Evolutionary conservation across 1,140 invertebrate genomes (phyloP).

Genomic region (Whitmania pigra): DNA sequence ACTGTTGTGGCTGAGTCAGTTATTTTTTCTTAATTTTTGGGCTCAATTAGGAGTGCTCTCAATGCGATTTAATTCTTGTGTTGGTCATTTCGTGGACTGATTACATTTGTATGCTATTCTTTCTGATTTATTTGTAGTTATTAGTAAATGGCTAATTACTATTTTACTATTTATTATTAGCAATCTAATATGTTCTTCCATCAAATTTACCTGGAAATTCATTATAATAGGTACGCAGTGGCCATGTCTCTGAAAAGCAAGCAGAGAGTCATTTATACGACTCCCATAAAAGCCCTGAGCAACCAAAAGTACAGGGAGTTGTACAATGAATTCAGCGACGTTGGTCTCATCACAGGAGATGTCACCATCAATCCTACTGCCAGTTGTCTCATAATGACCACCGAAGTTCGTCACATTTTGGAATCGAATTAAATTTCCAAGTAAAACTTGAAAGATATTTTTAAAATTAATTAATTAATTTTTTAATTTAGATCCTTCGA

Average conservation of each 20-base stretch:
- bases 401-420: slow-evolving; percentile 55
- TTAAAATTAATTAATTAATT: neutral
- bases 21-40: neutral
- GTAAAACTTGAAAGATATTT: too few relatives aligned
- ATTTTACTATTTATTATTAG: too few relatives aligned
- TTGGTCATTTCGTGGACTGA: neutral
- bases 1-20: slow-evolving; percentile 95
- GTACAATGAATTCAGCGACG: slow-evolving; percentile 87
- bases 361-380: slow-evolving; percentile 97
- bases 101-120: too few relatives aligned
- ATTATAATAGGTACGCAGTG: slow-evolving; percentile 52
- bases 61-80: neutral
- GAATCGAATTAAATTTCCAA: too few relatives aligned
- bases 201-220: neutral
- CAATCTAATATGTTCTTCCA: neutral
- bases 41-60: neutral
- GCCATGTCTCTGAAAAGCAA: slow-evolving; percentile 57
- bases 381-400: slow-evolving; percentile 98
- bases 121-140: too few relatives aligned
- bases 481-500: slow-evolving; percentile 63
- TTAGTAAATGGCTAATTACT: too few relatives aligned
- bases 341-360: slow-evolving; percentile 94
- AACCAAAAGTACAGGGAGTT: slow-evolving; percentile 99
- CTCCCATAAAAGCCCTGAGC: slow-evolving; percentile 96
- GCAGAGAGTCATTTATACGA: slow-evolving; percentile 94